Base-by-base conservation (phyloP, 2,113 vertebrate species). In the Dipodomys ordii region DNA sequence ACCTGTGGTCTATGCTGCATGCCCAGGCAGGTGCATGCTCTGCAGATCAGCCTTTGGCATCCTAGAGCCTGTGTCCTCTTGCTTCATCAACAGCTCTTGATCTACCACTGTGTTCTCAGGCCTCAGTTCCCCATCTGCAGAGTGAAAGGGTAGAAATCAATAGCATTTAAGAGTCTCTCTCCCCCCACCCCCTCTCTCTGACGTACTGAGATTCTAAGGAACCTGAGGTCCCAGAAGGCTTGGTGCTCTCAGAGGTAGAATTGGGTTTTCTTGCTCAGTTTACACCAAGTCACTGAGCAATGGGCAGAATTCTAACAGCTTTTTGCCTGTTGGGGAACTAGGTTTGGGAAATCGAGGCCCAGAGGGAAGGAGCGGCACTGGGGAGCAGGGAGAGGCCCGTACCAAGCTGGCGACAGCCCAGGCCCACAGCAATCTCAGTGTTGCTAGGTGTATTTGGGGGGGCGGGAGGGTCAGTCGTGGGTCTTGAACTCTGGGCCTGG, bases 211-310 rank as follows among this genome's bases (percentile, higher is more conserved):
- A 39, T 83, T 71, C 62, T 82, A 20, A 85, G 28, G 49, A 81
- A 35, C 3, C 81, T 20, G 39, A 64, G 16, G 30, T 3, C 35
- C 35, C 44, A 67, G 8, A n/a, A 69, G n/a, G 11, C 79, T 62
- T 7, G 19, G 39, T 19, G 30, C 39, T 84, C 23, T 57, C 83
- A 19, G 32, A 32, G 15, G 28, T 44, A 64, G 74, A 25, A 64
- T 6, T 67, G 84, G 78, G 53, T 82, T 85, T 76, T 84, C 76
- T 93, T 91, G 46, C 71, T 82, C 1, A 13, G 18, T 53, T 44
- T 32, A 27, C 8, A 7, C 28, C 16, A 62, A n/a, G 27, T 28
- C 0, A 0, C 44, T 19, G 60, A 32, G 9, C 44, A 35, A 28
- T 60, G 30, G 65, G 74, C 65, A 46, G 35, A 44, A 39, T 62